Percentiles rank a stretch among this genome's conserved stretches.
Conservation (phyloP, 2,113 vertebrate species). For the Ancistrus triradiatus region DNA sequence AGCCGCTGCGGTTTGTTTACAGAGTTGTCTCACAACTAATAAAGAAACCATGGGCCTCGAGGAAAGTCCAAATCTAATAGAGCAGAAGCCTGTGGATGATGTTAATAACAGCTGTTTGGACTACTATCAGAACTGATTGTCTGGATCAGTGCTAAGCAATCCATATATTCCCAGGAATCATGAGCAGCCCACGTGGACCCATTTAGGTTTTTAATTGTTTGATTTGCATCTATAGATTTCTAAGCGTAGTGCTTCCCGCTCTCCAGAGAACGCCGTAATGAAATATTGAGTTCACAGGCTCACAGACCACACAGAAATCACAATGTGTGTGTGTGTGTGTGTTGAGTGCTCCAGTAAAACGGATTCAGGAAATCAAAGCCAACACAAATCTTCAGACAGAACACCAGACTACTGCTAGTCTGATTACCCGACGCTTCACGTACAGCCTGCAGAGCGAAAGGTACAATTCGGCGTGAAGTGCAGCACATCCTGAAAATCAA, state of each 20-base stretch:
- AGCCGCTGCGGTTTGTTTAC: background rate
- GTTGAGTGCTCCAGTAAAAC: constrained; percentile 23
- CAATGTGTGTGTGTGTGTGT: constrained; percentile 18
- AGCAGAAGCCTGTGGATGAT: constrained; percentile 10
- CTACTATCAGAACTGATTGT: constrained; percentile 32
- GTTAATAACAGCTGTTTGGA: constrained; percentile 23
- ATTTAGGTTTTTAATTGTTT: constrained; percentile 53
- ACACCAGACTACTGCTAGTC: constrained; percentile 43
- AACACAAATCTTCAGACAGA: constrained; percentile 42
- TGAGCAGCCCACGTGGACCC: constrained; percentile 24
- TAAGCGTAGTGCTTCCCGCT: constrained; percentile 33
- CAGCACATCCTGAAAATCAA: no score
- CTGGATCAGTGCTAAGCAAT: constrained; percentile 31
- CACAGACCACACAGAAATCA: constrained; percentile 47
- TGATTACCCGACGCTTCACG: constrained; percentile 29
- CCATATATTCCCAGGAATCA: constrained; percentile 19
- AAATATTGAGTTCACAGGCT: constrained; percentile 56
- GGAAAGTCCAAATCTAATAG: constrained; percentile 20
- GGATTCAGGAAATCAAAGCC: constrained; percentile 45
- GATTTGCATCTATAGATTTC: constrained; percentile 58
- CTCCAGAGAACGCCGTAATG: constrained; percentile 49
- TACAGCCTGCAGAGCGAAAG: constrained; percentile 5
- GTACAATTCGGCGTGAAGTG: constrained; percentile 33
- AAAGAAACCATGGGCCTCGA: constrained; percentile 15
- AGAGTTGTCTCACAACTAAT: constrained; percentile 4